These are phyloP conservation scores for Staurois parvus DNA, from an alignment of 2,797 vertebrate species.

Conservation along the genomic window DNA sequence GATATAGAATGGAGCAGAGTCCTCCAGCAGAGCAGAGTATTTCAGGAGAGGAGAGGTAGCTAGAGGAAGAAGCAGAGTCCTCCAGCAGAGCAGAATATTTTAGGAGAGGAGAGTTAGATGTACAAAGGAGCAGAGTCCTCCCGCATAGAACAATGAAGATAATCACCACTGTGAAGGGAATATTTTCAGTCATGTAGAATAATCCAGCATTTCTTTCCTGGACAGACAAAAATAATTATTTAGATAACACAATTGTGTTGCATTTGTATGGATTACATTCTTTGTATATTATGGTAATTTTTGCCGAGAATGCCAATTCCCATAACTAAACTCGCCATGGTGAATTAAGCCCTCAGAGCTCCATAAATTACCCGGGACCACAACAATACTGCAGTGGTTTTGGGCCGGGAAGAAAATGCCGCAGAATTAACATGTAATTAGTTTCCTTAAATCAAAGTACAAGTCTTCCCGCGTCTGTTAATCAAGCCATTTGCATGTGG, in stretches of 20 bases:
- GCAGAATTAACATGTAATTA: conserved; percentile 47
- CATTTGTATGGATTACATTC: too few relatives aligned
- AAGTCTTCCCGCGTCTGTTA: conserved; percentile 10
- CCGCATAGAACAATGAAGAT: too few relatives aligned
- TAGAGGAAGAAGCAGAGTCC: too few relatives aligned
- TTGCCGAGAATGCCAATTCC: background rate
- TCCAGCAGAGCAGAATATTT: too few relatives aligned
- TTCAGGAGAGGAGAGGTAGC: too few relatives aligned
- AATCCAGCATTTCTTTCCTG: background rate
- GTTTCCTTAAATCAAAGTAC: conserved; percentile 43
- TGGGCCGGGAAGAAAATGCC: background rate
- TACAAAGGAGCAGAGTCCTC: too few relatives aligned
- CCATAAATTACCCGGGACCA: background rate
- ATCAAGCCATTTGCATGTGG: conserved; percentile 46
- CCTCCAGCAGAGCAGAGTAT: too few relatives aligned
- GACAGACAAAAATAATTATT: conserved; percentile 60
- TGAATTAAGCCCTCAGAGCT: background rate
- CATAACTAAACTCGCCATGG: background rate
- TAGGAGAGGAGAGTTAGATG: too few relatives aligned
- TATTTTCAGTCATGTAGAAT: too few relatives aligned
- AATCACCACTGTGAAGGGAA: too few relatives aligned
- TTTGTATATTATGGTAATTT: background rate
- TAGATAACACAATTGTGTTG: too few relatives aligned
- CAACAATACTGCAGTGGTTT: background rate
- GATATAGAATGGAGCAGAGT: too few relatives aligned